Evolutionary conservation across 2,888 invertebrate species (phyloP).

Genomic region (Mimachlamys varia): DNA sequence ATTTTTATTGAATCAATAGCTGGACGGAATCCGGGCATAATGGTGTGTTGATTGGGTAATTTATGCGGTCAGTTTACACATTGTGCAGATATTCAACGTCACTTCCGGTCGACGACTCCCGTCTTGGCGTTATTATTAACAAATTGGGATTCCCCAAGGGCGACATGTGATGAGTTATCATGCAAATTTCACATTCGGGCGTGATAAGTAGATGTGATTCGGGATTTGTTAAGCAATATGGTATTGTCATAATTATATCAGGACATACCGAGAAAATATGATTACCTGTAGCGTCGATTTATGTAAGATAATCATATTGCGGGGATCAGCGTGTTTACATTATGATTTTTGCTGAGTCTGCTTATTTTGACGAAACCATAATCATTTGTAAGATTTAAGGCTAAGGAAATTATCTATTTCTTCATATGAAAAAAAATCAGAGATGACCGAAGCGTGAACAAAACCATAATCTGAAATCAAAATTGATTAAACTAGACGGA

Average conservation of each 20-base stretch:
- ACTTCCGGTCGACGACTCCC: not conserved
- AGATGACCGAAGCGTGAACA: too few relatives aligned
- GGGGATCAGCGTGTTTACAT: not conserved
- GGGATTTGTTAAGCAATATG: not conserved
- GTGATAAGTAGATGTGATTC: not conserved
- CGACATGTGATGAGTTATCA: not conserved
- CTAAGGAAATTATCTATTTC: too few relatives aligned
- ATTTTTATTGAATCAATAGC: not conserved
- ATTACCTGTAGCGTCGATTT: not conserved
- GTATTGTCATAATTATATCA: not conserved
- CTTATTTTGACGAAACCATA: too few relatives aligned
- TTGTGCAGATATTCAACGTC: slow-evolving; percentile 2
- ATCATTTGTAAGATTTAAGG: too few relatives aligned
- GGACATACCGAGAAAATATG: not conserved
- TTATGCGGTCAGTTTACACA: not conserved
- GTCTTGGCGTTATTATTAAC: not conserved
- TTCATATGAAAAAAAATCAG: too few relatives aligned
- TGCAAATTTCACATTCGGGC: not conserved
- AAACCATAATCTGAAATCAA: too few relatives aligned
- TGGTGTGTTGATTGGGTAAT: not conserved
- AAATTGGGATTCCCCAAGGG: not conserved
- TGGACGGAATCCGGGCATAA: not conserved
- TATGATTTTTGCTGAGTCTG: too few relatives aligned
- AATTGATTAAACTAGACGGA: too few relatives aligned
- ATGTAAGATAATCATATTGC: not conserved